Evolutionary conservation across 2,888 invertebrate species (phyloP).

Genomic region (Petrolisthes cinctipes): DNA sequence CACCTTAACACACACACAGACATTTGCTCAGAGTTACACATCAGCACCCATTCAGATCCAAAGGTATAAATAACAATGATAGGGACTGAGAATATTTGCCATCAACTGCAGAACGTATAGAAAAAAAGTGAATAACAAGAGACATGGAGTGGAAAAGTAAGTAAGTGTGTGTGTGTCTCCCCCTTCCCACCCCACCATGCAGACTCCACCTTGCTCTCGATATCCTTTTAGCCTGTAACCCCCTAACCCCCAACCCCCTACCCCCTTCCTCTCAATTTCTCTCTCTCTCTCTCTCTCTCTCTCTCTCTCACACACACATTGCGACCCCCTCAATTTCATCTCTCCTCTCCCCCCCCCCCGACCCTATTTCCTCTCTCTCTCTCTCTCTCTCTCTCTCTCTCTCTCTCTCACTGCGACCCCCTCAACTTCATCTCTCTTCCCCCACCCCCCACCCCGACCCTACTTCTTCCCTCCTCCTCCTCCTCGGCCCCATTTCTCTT

Average conservation of each 20-base stretch:
- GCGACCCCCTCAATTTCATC: background rate
- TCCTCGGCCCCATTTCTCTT: background rate
- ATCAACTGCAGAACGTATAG: too few relatives aligned
- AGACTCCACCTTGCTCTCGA: background rate
- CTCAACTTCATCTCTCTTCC: background rate
- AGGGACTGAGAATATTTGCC: too few relatives aligned
- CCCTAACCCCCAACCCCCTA: background rate
- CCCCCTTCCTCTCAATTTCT: background rate
- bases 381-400: background rate
- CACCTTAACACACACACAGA: background rate
- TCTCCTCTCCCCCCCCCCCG: background rate
- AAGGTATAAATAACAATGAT: too few relatives aligned
- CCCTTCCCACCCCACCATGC: background rate
- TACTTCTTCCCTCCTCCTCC: background rate
- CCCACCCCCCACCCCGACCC: background rate
- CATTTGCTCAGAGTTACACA: too few relatives aligned
- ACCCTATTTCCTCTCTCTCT: background rate
- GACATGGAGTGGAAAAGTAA: too few relatives aligned
- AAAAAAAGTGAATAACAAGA: too few relatives aligned
- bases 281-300: background rate
- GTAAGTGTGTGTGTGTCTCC: too few relatives aligned
- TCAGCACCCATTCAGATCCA: background rate
- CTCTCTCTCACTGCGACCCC: background rate
- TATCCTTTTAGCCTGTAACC: background rate
- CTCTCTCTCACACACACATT: background rate